Percentiles rank a stretch among this genome's conserved stretches.
These are phyloP conservation scores for Cryptoleucopteryx plumbea DNA, from an alignment of 2,113 vertebrate genomes.

Conservation along the genomic window DNA sequence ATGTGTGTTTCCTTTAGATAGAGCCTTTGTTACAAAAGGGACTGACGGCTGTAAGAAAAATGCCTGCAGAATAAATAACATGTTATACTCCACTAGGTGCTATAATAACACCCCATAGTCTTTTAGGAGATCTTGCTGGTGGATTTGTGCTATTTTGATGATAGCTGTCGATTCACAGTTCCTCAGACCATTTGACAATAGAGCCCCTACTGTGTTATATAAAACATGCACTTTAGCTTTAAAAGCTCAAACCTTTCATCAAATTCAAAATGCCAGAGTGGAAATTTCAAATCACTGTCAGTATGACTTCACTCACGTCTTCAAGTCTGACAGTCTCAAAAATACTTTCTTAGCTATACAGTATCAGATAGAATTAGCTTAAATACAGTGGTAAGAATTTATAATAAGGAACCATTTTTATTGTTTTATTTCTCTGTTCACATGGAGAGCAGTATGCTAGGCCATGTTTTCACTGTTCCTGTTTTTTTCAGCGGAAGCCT, in stretches of 20 bases:
- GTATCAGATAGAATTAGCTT: conserved; percentile 6
- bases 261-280: conserved; percentile 10
- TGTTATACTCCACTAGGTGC: conserved; percentile 30
- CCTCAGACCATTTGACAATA: conserved; percentile 12
- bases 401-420: neutral
- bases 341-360: neutral
- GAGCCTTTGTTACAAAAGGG: neutral
- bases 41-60: neutral
- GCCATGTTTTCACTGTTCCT: neutral
- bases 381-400: neutral
- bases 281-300: conserved; percentile 38
- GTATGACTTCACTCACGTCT: neutral
- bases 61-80: conserved; percentile 16
- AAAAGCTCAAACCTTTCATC: conserved; percentile 62
- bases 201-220: neutral
- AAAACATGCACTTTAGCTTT: conserved; percentile 51
- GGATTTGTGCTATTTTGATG: conserved; percentile 53
- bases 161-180: conserved; percentile 15
- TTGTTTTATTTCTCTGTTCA: neutral
- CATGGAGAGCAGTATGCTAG: neutral
- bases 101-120: conserved; percentile 27
- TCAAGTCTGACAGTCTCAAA: neutral
- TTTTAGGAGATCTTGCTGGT: conserved; percentile 31
- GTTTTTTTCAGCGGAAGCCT: neutral
- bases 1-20: neutral